Evolutionary conservation across 1,140 invertebrate genomes (phyloP), one percentile per base, ranked within the genome.

Genomic region (Spodoptera frugiperda): DNA sequence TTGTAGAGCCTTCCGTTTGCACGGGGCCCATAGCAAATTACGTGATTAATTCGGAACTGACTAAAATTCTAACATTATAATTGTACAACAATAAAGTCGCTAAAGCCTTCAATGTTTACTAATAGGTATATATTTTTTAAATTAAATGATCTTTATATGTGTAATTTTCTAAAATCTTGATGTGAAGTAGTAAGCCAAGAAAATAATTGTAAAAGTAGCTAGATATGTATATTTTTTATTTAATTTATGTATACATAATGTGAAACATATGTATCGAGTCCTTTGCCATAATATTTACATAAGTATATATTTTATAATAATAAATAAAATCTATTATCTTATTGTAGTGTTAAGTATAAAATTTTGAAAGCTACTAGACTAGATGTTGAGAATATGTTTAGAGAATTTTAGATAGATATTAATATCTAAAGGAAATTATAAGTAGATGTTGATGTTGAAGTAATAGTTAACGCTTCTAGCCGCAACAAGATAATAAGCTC

Each of bases 401-500:
- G 33, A 44, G 44, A 61, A 61, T 15, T 59, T 17, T 61, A 59
- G 55, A 33, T 59, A 44, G 11, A 30, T 54, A 19, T 53, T 19
- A 21, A 21, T 61, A 33, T 61, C n/a, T 12, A 11, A 15, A 44
- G 30, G 21, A 39, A 61, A 61, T 61, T 19, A 61, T 39, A 15
- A 61, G 57, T 44, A 61, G 33, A 44, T 61, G n/a, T 61, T 61
- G 57, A 53, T 53, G n/a, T 19, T 53, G 57, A 39, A 61, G 57
- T 39, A 39, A 61, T 61, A 67, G 11, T 49, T 8, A 67, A 67
- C 21, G 15, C 30, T 39, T 17, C 15, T 11, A 39, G 2, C 33
- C n/a, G 21, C n/a, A 5, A 25, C 1, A 53, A 30, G 51, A 9
- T 9, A 51, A 68, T 14, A 21, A 44, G 10, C 14, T 15, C 25